Base-by-base conservation (phyloP, 2,888 invertebrate genomes). In the Alloplasta piceator region DNA sequence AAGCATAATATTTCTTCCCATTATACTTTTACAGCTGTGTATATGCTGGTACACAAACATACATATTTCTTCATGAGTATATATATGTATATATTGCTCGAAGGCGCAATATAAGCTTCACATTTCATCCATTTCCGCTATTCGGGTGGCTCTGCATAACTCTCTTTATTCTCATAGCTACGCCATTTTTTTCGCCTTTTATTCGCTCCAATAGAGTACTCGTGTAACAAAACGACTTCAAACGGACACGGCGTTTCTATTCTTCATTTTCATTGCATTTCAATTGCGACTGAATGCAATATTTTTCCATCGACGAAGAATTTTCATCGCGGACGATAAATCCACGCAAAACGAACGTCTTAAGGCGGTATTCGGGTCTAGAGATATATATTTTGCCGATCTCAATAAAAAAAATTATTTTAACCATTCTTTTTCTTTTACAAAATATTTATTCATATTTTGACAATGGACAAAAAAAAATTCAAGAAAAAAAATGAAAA, bases 1-100 rank as follows among this genome's bases (percentile, higher is more conserved):
- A 85, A 83, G 74, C 83, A 78, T 77, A 58, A 66, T 80, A 83
- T 75, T 76, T 82, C 80, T 80, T 73, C 1, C 55, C 68, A 68
- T 73, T 73, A 78, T 78, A 48, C 52, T 55, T 55, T 56, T 72
- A 63, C 72, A 39, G 7, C 12, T 55, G 26, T 26, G 26, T 26
- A 26, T 26, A 26, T n/a, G 10, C 38, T 38, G 39, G 46, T 60
- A 58, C 38, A 55, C n/a, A n/a, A 38, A 16, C 48, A 67, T 6
- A 52, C 38, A 26, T 63, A 56, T 72, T 36, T 70, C 38, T 12
- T 3, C 63, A 9, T 66, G 3, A 39, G 43, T 52, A 0, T 39
- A 36, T 60, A 43, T 55, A 16, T 52, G 10, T 36, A 26, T n/a
- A 26, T 9, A 46, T 43, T n/a, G 43, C 46, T 56, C 38, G 16